phyloP scores from a whole-genome alignment of 2,888 invertebrate genomes.

The Drosophila sordidapex region DNA sequence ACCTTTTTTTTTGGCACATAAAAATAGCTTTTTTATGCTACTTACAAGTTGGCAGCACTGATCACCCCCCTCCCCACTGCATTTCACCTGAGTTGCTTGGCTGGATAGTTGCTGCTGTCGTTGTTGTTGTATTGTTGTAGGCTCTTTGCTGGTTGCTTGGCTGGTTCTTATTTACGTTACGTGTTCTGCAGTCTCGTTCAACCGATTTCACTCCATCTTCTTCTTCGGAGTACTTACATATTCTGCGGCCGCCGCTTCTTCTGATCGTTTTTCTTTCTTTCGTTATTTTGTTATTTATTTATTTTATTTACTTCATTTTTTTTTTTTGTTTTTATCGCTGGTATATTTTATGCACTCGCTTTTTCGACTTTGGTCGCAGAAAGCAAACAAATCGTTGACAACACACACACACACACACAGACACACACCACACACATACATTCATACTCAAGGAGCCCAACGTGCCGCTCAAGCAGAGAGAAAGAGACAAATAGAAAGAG shows the following conservation, averaged over 20 bases:
- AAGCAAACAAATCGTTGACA: constrained; percentile 39
- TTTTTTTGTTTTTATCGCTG: constrained; percentile 17
- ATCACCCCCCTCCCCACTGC: constrained; percentile 4
- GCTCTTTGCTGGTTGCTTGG: constrained; percentile 38
- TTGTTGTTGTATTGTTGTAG: constrained; percentile 5
- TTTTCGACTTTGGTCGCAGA: constrained; percentile 33
- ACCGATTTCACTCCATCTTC: constrained; percentile 69
- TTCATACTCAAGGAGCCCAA: constrained; percentile 16
- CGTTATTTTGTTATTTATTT: constrained; percentile 38
- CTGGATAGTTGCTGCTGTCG: constrained; percentile 19
- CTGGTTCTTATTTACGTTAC: constrained; percentile 71
- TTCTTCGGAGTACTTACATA: constrained; percentile 35
- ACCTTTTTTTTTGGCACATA: background rate
- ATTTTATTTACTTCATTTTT: constrained; percentile 38
- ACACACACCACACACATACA: background rate
- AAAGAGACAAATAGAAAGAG: constrained; percentile 6
- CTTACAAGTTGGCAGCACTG: constrained; percentile 4
- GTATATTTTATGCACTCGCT: constrained; percentile 49
- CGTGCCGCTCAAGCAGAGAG: constrained; percentile 22
- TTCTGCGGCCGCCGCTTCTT: constrained; percentile 19
- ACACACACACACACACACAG: constrained; percentile 24
- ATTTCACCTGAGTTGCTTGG: constrained; percentile 47
- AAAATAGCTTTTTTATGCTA: constrained; percentile 5
- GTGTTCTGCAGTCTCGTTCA: constrained; percentile 55
- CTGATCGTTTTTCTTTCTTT: constrained; percentile 12